A percentile compares a stretch with the other conserved stretches of the same genome.
Evolutionary conservation across 2,797 vertebrate genomes (phyloP).

Genomic region (Epinephelus awoara): DNA sequence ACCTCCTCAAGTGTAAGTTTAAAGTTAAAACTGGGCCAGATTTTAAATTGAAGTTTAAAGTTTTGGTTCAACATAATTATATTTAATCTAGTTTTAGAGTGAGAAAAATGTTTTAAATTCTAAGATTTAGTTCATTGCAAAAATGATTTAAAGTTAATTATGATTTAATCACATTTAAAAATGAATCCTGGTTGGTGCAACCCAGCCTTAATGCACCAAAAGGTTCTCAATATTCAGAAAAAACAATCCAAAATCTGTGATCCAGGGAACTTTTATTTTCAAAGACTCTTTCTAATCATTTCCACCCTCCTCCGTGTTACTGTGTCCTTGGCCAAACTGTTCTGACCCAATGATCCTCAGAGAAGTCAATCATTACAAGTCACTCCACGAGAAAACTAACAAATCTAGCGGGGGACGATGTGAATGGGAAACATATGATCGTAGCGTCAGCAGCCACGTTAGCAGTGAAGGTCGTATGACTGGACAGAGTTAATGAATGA

Average conservation of each 20-base stretch:
- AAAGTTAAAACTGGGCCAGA: too few species aligned
- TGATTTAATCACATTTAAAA: too few species aligned
- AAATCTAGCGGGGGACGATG: constrained; percentile 9
- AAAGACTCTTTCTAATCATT: neutral
- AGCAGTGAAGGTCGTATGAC: constrained; percentile 26
- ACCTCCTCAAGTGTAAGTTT: too few species aligned
- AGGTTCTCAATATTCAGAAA: neutral
- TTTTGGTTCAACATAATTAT: too few species aligned
- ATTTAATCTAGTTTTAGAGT: too few species aligned
- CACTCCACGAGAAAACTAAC: constrained; percentile 10
- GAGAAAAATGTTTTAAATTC: too few species aligned
- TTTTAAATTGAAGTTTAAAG: too few species aligned
- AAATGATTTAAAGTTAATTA: too few species aligned
- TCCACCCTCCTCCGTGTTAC: neutral
- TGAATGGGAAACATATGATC: constrained; percentile 29
- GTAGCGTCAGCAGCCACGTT: constrained; percentile 3
- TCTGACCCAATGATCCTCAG: constrained; percentile 11
- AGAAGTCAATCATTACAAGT: constrained; percentile 63
- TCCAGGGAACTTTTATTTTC: neutral
- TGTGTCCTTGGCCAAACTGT: constrained; percentile 20
- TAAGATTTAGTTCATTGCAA: too few species aligned
- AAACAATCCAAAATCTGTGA: neutral
- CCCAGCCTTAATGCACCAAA: neutral
- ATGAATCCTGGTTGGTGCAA: too few species aligned
- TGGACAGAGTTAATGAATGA: constrained; percentile 66